Base-by-base conservation (phyloP, 2,888 invertebrate species). In the Temnothorax rugatulus region DNA sequence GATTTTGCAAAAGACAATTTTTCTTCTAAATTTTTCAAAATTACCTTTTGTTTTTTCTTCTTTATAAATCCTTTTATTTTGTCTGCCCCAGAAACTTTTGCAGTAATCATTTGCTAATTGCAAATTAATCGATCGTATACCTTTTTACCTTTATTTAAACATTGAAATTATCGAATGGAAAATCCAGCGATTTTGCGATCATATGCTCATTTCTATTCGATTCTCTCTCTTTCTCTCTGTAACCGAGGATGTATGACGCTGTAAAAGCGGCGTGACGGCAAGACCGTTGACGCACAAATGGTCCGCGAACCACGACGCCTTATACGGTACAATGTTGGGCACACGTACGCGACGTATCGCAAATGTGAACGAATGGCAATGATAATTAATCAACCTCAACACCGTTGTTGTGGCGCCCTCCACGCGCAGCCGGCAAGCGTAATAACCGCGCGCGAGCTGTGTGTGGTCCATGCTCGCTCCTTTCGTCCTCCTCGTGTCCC, bases 331-430 rank as follows among this genome's bases (percentile, higher is more conserved):
- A 87, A 86, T 91, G 91, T 90, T 87, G 91, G 86, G 88, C 87
- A 64, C 88, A 84, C 87, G 86, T 68, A 86, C 75, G 61, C 50
- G 75, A 77, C 77, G 85, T 83, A 82, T 85, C 85, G 86, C 79
- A 82, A 86, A 89, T 86, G 89, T 66, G 88, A 87, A 85, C 86
- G 87, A 85, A 87, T 84, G 89, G 92, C 88, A 90, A 91, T 91
- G 90, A 92, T 92, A 92, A 92, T 92, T 92, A 92, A 92, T 92
- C 92, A 92, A 91, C 88, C 86, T 90, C 91, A 91, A 90, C 89
- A 88, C 90, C 89, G 82, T 59, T 81, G 73, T 84, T 87, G 87
- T 88, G 90, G 88, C 91, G 88, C 91, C 90, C 89, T 91, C 71
- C 73, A 79, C 82, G 85, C 88, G 82, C 84, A 86, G 85, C 85